Percentiles rank a stretch among this genome's conserved stretches.
Conservation (phyloP, 2,797 vertebrate genomes). For the Notamacropus eugenii region DNA sequence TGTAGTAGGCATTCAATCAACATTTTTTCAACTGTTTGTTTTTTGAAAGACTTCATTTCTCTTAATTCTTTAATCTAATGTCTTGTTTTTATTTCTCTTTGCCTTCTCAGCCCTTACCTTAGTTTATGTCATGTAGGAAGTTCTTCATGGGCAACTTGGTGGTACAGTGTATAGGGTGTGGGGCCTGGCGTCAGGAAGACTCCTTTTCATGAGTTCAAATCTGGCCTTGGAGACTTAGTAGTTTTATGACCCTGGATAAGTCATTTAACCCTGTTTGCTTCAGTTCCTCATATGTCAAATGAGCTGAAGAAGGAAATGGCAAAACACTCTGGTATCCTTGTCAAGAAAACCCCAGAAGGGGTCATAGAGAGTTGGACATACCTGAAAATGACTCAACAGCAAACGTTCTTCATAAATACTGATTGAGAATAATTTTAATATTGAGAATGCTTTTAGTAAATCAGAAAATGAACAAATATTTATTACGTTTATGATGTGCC, state of each 20-base stretch:
- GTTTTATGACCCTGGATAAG: background rate
- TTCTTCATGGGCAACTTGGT: background rate
- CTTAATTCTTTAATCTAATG: background rate
- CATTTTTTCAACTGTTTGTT: background rate
- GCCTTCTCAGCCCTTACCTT: background rate
- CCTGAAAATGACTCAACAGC: background rate
- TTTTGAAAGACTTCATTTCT: accelerated
- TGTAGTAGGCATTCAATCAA: background rate
- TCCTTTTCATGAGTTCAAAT: too few species aligned
- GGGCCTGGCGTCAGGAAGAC: too few species aligned
- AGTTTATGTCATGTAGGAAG: background rate
- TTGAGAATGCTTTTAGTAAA: background rate
- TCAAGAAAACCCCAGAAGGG: background rate
- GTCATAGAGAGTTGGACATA: background rate
- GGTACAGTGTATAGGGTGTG: background rate
- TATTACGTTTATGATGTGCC: background rate
- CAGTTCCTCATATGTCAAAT: background rate
- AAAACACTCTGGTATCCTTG: background rate
- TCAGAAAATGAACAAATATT: too few species aligned
- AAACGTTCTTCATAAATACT: background rate
- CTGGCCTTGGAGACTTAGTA: background rate
- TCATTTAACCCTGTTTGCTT: background rate
- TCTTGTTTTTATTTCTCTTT: background rate
- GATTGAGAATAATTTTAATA: background rate
- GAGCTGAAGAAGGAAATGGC: background rate